These are phyloP conservation scores for Cavia aperea DNA, from an alignment of 2,113 vertebrate genomes.

Conservation along the genomic window DNA sequence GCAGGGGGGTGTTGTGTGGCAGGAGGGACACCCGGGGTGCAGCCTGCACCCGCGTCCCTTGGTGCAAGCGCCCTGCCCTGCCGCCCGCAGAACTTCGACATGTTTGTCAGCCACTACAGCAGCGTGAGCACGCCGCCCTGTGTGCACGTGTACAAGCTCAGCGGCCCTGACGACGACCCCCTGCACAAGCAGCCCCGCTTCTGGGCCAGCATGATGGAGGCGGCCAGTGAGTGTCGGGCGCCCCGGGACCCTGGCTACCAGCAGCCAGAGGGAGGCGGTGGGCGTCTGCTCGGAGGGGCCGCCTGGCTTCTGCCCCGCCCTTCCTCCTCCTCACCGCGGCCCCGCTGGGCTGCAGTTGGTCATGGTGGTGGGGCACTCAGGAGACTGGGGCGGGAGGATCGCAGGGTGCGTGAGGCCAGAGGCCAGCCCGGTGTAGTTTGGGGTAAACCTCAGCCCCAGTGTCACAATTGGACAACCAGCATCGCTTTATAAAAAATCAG, in stretches of 20 bases:
- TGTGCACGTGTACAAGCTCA: conserved; percentile 94
- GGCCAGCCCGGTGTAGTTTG: not conserved
- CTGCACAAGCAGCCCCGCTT: conserved; percentile 91
- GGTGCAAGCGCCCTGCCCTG: not conserved
- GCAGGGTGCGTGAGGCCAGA: not conserved
- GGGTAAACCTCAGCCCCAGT: not conserved
- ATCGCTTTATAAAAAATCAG: not conserved
- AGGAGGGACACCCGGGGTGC: not conserved
- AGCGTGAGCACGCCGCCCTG: conserved; percentile 92
- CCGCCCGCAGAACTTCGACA: conserved; percentile 88
- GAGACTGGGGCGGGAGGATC: not conserved
- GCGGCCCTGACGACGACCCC: conserved; percentile 81
- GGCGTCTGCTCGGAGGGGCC: not conserved
- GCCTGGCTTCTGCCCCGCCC: not conserved
- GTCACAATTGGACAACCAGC: not conserved
- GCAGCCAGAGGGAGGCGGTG: not conserved
- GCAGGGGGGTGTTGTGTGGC: not conserved
- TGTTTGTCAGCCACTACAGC: conserved; percentile 98
- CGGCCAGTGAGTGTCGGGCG: conserved; percentile 82
- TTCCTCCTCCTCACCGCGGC: not conserved
- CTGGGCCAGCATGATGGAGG: conserved; percentile 99
- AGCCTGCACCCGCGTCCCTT: not conserved
- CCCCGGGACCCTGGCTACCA: not conserved
- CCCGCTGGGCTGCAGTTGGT: not conserved
- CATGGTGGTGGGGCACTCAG: not conserved